These are phyloP conservation scores for Leptocoma aspasia DNA, from an alignment of 2,113 vertebrate species.

Conservation along the genomic window DNA sequence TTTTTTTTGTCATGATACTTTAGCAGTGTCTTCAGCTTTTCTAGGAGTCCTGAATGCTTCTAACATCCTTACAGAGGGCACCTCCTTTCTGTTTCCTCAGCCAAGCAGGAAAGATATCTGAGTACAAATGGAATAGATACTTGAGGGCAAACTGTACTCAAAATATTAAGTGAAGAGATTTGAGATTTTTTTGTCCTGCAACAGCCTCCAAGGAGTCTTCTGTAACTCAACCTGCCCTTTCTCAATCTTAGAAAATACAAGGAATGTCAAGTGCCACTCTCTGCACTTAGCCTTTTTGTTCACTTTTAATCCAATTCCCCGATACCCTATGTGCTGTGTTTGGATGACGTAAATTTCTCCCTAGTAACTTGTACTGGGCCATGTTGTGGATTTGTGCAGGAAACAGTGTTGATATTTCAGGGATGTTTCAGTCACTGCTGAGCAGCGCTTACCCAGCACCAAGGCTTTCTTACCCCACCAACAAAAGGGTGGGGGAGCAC, in stretches of 20 bases:
- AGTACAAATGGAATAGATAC: not conserved
- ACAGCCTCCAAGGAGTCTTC: not conserved
- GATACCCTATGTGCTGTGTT: not conserved
- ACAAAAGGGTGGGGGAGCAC: not conserved
- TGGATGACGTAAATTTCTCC: not conserved
- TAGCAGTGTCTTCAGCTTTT: not conserved
- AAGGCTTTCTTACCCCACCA: not conserved
- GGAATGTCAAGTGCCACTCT: not conserved
- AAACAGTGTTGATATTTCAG: not conserved
- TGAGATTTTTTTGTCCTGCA: fast-evolving
- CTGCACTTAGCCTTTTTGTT: not conserved
- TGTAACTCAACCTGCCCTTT: not conserved
- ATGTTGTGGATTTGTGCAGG: not conserved
- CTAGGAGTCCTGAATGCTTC: not conserved
- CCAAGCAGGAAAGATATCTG: not conserved
- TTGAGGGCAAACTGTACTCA: not conserved
- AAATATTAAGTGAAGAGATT: not conserved
- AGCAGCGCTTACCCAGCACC: not conserved
- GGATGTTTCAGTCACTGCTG: not conserved
- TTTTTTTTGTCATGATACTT: not conserved
- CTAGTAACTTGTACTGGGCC: not conserved
- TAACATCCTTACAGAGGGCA: not conserved
- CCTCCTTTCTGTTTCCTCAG: not conserved
- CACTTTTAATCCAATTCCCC: not conserved
- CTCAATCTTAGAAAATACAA: not conserved